These are phyloP conservation scores for Pseudochaenichthys georgianus DNA, from an alignment of 2,797 vertebrate genomes.

Conservation along the genomic window DNA sequence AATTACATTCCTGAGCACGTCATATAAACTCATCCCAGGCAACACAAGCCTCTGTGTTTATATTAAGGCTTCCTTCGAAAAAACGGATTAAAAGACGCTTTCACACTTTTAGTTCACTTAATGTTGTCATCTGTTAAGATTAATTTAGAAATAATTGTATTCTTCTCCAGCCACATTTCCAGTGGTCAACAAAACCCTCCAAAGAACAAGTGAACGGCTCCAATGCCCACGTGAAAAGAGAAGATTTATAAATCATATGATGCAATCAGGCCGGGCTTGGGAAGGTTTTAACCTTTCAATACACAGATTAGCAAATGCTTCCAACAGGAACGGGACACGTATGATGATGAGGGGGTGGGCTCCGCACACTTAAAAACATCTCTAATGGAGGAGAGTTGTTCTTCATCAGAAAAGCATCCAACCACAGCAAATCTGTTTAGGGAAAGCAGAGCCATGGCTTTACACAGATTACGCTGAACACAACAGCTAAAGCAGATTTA, in stretches of 20 bases:
- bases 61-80: not conserved
- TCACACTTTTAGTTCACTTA: not conserved
- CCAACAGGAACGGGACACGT: constrained; percentile 39
- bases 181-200: constrained; percentile 10
- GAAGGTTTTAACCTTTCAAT: constrained; percentile 66
- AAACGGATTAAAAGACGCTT: not conserved
- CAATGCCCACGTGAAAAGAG: constrained; percentile 19
- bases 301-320: constrained; percentile 74
- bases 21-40: not conserved
- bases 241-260: constrained; percentile 40
- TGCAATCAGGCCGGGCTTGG: constrained; percentile 34
- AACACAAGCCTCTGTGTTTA: not conserved
- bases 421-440: constrained; percentile 77
- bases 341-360: constrained; percentile 42
- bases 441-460: constrained; percentile 74
- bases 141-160: not conserved
- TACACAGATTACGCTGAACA: constrained; percentile 78
- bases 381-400: constrained; percentile 75
- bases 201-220: constrained; percentile 11
- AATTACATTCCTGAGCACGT: constrained; percentile 35
- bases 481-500: constrained; percentile 80
- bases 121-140: not conserved
- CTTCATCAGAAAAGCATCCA: constrained; percentile 65
- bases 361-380: constrained; percentile 63
- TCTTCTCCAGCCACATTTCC: not conserved